phyloP scores from a whole-genome alignment of 2,797 vertebrate genomes.

The Danio albolineatus region DNA sequence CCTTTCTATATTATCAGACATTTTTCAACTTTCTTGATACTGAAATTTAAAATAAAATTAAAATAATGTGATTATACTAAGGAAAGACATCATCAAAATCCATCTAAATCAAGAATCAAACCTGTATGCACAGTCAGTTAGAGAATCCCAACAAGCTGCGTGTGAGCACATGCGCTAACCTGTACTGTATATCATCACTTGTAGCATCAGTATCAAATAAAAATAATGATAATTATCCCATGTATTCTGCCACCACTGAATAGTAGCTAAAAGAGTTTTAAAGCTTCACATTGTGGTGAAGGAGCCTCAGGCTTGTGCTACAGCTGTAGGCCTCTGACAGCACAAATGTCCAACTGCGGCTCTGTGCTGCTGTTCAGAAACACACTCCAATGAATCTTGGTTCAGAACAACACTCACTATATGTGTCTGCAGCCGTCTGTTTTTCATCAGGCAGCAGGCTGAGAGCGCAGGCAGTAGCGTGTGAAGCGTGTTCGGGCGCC shows the following conservation, averaged over 20 bases:
- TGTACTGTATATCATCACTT: not conserved
- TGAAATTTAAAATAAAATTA: not conserved
- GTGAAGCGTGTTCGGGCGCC: constrained; percentile 82
- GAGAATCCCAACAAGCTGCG: not conserved
- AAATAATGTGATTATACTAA: not conserved
- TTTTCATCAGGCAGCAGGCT: constrained; percentile 77
- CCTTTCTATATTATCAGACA: too few relatives aligned
- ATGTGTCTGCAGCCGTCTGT: constrained; percentile 84
- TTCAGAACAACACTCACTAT: constrained; percentile 72
- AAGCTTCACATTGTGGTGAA: constrained; percentile 9
- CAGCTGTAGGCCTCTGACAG: constrained; percentile 32
- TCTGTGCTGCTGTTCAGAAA: constrained; percentile 67
- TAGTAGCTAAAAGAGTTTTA: not conserved
- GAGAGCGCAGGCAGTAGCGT: constrained; percentile 85
- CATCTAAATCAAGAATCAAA: not conserved
- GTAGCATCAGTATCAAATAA: not conserved
- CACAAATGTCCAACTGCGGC: constrained; percentile 48
- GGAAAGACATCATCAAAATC: not conserved
- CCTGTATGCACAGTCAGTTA: not conserved
- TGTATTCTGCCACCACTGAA: not conserved
- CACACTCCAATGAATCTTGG: constrained; percentile 82
- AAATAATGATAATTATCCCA: not conserved
- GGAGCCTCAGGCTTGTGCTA: constrained; percentile 25
- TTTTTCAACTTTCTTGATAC: not conserved
- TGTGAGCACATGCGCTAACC: not conserved